Conservation (phyloP, 1,140 invertebrate genomes). For the Lucilia sericata region DNA sequence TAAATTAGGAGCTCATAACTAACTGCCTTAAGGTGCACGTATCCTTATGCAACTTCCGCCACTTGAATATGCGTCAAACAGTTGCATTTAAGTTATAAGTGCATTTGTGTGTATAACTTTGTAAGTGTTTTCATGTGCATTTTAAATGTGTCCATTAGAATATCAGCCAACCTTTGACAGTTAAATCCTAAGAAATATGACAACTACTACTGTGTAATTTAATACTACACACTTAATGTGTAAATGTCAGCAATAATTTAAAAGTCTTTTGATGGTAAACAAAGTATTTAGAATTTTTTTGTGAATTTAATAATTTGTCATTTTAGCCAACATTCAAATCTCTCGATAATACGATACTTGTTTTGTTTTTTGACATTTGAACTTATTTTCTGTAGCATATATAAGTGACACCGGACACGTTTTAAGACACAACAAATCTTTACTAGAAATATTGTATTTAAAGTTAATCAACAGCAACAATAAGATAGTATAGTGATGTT, state of each 20-base stretch:
- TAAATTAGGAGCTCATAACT: not conserved
- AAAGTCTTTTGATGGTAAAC: not conserved
- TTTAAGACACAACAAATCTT: not conserved
- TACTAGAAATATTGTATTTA: not conserved
- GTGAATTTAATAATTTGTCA: not conserved
- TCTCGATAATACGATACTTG: not conserved
- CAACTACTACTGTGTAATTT: not conserved
- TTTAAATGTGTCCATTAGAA: not conserved
- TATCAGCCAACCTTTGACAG: not conserved
- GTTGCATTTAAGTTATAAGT: not conserved
- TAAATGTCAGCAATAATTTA: not conserved
- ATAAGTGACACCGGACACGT: not conserved
- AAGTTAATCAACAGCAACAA: constrained; percentile 13
- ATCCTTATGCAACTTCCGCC: not conserved
- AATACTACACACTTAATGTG: not conserved
- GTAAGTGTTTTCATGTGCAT: not conserved
- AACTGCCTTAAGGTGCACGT: not conserved
- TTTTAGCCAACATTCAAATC: not conserved
- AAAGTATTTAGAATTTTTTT: not conserved
- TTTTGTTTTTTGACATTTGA: not conserved
- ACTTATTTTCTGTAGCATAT: not conserved
- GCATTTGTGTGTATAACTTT: not conserved
- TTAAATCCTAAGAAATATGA: not conserved
- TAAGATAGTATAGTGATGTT: not conserved
- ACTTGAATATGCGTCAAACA: not conserved